phyloP scores from a whole-genome alignment of 2,888 invertebrate species.

The Limnephilus auricula region DNA sequence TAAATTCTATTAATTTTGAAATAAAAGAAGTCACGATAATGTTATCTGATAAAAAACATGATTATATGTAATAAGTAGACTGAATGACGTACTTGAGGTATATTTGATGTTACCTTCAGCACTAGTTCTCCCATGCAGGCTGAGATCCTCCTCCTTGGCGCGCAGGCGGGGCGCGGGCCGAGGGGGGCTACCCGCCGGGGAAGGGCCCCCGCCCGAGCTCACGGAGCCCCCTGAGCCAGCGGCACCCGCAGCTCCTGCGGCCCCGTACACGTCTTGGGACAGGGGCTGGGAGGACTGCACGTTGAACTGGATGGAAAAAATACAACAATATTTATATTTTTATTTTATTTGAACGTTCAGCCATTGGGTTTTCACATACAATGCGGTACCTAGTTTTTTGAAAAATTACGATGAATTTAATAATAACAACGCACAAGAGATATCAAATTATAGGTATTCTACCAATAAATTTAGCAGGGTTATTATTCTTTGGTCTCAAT shows the following conservation, averaged over 20 bases:
- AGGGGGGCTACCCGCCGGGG: conserved; percentile 70
- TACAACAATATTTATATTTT: background rate
- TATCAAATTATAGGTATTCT: no score
- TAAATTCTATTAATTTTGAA: background rate
- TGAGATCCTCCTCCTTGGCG: conserved; percentile 82
- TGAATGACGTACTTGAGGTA: conserved; percentile 19
- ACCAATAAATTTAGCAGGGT: no score
- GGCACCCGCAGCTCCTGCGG: conserved; percentile 65
- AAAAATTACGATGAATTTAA: no score
- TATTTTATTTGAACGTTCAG: no score
- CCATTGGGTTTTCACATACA: no score
- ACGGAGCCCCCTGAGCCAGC: conserved; percentile 64
- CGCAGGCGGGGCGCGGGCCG: conserved; percentile 73
- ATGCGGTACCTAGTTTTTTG: no score
- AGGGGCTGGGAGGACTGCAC: conserved; percentile 73
- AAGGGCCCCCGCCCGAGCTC: conserved; percentile 65
- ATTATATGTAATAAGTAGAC: background rate
- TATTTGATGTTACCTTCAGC: conserved; percentile 75
- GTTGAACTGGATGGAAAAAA: conserved; percentile 72
- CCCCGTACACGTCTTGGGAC: conserved; percentile 70
- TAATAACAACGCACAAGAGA: no score
- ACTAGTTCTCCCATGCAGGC: conserved; percentile 80
- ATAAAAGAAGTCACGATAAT: background rate
- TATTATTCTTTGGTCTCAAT: no score
- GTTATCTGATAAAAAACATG: background rate